These are phyloP conservation scores for Hypselothyrea guttata DNA, from an alignment of 2,888 invertebrate species.

Conservation along the genomic window DNA sequence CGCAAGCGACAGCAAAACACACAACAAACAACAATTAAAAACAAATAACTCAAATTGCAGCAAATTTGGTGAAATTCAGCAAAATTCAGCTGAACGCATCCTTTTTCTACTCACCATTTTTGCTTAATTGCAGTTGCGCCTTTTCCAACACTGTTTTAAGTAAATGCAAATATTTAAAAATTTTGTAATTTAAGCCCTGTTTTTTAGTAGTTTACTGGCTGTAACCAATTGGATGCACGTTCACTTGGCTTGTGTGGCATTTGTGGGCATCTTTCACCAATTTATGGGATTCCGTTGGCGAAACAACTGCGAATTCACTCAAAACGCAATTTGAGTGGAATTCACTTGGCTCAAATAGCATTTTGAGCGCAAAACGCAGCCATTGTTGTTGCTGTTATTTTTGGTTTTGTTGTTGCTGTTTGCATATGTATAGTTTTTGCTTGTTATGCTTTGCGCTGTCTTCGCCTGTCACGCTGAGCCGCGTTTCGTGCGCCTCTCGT, in stretches of 20 bases:
- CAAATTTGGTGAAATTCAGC: not conserved
- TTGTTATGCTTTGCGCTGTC: not conserved
- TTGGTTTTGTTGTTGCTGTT: slow-evolving; percentile 22
- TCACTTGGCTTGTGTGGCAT: slow-evolving; percentile 60
- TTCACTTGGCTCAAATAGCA: slow-evolving; percentile 51
- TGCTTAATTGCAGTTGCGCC: not conserved
- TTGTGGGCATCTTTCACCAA: slow-evolving; percentile 74
- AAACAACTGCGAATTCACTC: slow-evolving; percentile 69
- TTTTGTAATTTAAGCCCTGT: slow-evolving; percentile 28
- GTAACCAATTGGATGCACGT: slow-evolving; percentile 60
- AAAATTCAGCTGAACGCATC: not conserved
- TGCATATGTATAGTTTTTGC: slow-evolving; percentile 28
- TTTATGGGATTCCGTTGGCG: slow-evolving; percentile 74
- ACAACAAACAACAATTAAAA: slow-evolving; percentile 11
- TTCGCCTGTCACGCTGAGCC: slow-evolving; percentile 23
- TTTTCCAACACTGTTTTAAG: not conserved
- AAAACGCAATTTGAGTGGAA: slow-evolving; percentile 75
- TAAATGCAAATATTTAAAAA: slow-evolving; percentile 2
- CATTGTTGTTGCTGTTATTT: slow-evolving; percentile 11
- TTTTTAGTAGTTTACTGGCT: slow-evolving; percentile 25
- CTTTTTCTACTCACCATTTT: slow-evolving; percentile 53
- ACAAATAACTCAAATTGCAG: slow-evolving; percentile 11
- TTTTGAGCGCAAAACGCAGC: slow-evolving; percentile 57
- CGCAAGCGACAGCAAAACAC: slow-evolving; percentile 67
- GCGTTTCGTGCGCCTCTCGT: slow-evolving; percentile 21